Base-by-base conservation (phyloP, 2,888 invertebrate species). In the Melanchra persicariae region DNA sequence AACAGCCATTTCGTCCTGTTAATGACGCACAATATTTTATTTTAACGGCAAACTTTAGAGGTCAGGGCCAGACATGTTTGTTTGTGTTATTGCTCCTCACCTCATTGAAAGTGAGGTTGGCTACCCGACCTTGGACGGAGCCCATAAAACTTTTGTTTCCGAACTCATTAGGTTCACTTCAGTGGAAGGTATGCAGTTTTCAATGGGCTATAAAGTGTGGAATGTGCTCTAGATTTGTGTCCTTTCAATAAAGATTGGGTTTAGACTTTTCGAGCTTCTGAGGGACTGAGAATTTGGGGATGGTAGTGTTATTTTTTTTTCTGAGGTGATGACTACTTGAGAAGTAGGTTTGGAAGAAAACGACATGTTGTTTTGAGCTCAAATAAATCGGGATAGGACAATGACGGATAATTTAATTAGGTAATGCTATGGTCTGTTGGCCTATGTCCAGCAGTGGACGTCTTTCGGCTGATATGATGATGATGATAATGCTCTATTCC, bases 121-220 rank as follows among this genome's bases (percentile, higher is more conserved):
- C 22, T 59, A 12, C 57, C 4, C 43, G 60, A 64, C 76, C 76
- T 80, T 80, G 81, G 59, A 40, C 34, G 26, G 40, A 49, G 24
- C 9, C 58, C 80, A 68, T 77, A 60, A 77, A 79, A 80, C 51
- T 77, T 79, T 79, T 62, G 80, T 77, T 68, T 64, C 34, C 26
- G 47, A 75, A 75, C 43, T 80, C 64, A 65, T 75, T 77, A 75
- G 51, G 26, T 40, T 24, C 45, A 54, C 49, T 63, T 37, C 45
- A 47, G 57, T 45, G 19, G 47, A 2, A 8, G 15, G n/a, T 45
- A 19, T 57, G 61, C 49, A 70, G 49, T 77, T 49, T 49, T 30
- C 26, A 51, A n/a, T 19, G 40, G n/a, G 24, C 24, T 34, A 12
- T 78, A 34, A 49, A 52, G 9, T 34, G 57, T 15, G 24, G 17